Base-by-base conservation (phyloP, 2,797 vertebrate species). In the Bucorvus abyssinicus region DNA sequence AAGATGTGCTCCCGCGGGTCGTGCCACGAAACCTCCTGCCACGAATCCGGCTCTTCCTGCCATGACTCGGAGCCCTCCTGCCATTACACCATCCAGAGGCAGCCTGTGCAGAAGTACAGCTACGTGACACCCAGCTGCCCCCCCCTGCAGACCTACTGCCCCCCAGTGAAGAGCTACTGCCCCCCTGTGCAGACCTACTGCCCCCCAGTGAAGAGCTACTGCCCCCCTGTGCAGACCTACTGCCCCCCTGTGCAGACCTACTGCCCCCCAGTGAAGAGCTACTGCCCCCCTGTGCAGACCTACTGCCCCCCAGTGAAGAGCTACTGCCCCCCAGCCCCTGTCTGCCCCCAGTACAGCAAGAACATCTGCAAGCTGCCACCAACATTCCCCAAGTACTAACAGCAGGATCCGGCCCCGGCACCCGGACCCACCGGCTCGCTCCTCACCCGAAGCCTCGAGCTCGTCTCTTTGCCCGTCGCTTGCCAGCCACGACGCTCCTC, bases 361-460 rank as follows among this genome's bases (percentile, higher is more conserved):
- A 89, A 69, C 57, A 75, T 60, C 90, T 87, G 68, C 83, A 40
- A 89, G 40, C 68, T 89, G 77, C 90, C 63, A 0, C 42, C 77
- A 0, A 23, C 4, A 0, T 92, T 13, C 71, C 86, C 73, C 61
- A 92, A 92, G 29, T 89, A 83, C n/a, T 90, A 80, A 6, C 4
- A 26, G 29, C 22, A 55, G 29, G 20, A 73, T 64, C 40, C 0
- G 0, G 3, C 7, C 29, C 10, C 0, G 0, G 12, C n/a, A 38
- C 4, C 22, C 10, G 27, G 55, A 81, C 9, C 38, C 50, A 27
- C 8, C 1, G 0, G 21, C 49, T 57, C 3, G 0, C 8, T 68
- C 34, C n/a, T 61, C 38, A 0, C 27, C 45, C 5, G 0, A 36
- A 29, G 24, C n/a, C 44, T 71, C 6, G 2, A 34, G 22, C 18